phyloP scores from a whole-genome alignment of 2,113 vertebrate genomes.

The Scomber scombrus region DNA sequence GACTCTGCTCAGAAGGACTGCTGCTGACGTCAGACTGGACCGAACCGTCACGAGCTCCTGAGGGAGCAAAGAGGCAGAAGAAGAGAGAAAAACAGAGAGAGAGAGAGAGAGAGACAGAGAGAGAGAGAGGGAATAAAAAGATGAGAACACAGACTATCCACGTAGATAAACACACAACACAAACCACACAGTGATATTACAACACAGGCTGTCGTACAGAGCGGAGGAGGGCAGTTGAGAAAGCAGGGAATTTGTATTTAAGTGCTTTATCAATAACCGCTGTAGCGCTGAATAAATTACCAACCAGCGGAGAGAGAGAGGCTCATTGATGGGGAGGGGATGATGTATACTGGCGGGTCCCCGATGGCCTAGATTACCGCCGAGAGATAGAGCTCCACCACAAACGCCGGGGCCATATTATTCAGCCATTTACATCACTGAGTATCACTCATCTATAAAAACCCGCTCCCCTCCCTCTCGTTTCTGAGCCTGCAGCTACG shows the following conservation, averaged over 20 bases:
- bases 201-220: conserved; percentile 73
- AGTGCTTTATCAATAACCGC: conserved; percentile 90
- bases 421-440: conserved; percentile 85
- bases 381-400: conserved; percentile 77
- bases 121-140: conserved; percentile 12
- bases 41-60: conserved; percentile 81
- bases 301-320: conserved; percentile 80
- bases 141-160: conserved; percentile 34
- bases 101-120: not conserved
- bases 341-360: conserved; percentile 78
- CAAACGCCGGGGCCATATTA: conserved; percentile 82
- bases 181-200: conserved; percentile 77
- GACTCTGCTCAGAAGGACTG: conserved; percentile 91
- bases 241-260: conserved; percentile 81
- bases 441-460: conserved; percentile 76
- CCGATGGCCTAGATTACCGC: conserved; percentile 80
- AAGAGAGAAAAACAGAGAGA: conserved; percentile 30
- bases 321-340: conserved; percentile 80
- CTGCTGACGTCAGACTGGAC: conserved; percentile 89
- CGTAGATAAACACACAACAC: conserved; percentile 61
- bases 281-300: conserved; percentile 88
- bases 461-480: conserved; percentile 35
- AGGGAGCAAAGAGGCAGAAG: conserved; percentile 55
- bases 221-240: conserved; percentile 59
- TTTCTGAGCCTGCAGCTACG: conserved; percentile 68